Percentiles rank a stretch among this genome's conserved stretches.
These are phyloP conservation scores for Neodiprion pinetum DNA, from an alignment of 1,140 invertebrate species.

Conservation along the genomic window DNA sequence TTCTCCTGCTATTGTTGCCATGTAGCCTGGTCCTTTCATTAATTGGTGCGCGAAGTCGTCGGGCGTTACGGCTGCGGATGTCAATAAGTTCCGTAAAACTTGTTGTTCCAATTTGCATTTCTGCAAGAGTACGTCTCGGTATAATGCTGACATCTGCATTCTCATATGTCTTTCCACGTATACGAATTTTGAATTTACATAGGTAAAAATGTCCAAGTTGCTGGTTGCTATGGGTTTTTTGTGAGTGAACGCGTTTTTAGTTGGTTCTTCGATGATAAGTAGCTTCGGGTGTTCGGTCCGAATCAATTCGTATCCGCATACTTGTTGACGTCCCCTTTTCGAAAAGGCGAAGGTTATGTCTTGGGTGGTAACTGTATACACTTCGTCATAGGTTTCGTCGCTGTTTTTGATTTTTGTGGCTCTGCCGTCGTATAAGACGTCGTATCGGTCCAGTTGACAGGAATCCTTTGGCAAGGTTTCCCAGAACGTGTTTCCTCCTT, in stretches of 20 bases:
- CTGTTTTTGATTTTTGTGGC: no score
- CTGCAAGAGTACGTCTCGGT: constrained; percentile 19
- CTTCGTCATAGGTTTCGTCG: background rate
- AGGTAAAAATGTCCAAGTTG: constrained; percentile 22
- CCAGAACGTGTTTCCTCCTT: no score
- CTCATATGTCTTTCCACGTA: constrained; percentile 22
- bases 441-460: no score
- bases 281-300: no score
- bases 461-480: no score
- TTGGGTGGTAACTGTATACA: constrained; percentile 7
- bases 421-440: no score
- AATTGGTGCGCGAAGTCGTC: constrained; percentile 25
- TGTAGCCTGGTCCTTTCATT: constrained; percentile 24
- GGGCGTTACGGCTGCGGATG: background rate
- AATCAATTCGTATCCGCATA: background rate
- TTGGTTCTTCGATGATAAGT: no score
- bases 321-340: background rate
- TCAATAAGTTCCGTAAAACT: constrained; percentile 12
- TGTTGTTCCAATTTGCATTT: constrained; percentile 22
- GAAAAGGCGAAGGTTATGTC: constrained; percentile 27
- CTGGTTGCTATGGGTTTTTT: background rate
- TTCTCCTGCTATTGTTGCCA: constrained; percentile 23
- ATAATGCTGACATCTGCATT: constrained; percentile 21
- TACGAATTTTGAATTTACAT: constrained; percentile 28
- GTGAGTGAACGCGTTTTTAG: no score